Base-by-base conservation (phyloP, 2,113 vertebrate genomes). In the Actenoides hombroni region DNA sequence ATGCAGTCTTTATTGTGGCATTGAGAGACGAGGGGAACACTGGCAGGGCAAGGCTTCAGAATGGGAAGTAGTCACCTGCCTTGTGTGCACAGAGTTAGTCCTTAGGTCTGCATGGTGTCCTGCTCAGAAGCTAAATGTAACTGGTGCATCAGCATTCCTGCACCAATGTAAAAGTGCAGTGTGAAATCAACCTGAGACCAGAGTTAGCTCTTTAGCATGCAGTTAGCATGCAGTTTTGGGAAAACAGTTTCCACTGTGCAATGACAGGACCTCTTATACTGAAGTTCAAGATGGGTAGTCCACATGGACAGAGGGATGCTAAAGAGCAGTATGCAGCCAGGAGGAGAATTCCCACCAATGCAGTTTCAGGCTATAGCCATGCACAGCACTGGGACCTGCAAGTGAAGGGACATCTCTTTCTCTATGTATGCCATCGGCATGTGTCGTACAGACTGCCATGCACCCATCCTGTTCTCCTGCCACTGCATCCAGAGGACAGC, bases 341-440 rank as follows among this genome's bases (percentile, higher is more conserved):
- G 61, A n/a, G 26, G 16, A 54, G 31, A 46, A 77, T 3, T 54
- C 28, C 25, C 37, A 77, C n/a, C 25, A 11, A 1, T 6, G 26
- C 12, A 15, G 31, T 63, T 59, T 54, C 29, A 74, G 24, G 9
- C 39, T n/a, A 12, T 9, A 88, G 44, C 20, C 59, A 54, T 13
- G 15, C 37, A 29, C 0, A 1, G 31, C 39, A 61, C 7, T 1
- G 13, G 73, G 29, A 69, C 10, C 29, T 56, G 39, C 25, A 35
- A 65, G 64, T 8, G 46, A 46, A 68, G 42, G 29, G 29, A 5
- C 8, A 54, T 20, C 11, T 68, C 49, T 60, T 57, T 18, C 29
- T 31, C 74, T 51, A 1, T 3, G 0, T 16, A 5, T 7, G 9
- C 33, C 35, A 29, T 33, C 63, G 7, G 13, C 18, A 42, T 4